Base-by-base conservation (phyloP, 2,888 invertebrate species). In the Malthinus flaveolus region DNA sequence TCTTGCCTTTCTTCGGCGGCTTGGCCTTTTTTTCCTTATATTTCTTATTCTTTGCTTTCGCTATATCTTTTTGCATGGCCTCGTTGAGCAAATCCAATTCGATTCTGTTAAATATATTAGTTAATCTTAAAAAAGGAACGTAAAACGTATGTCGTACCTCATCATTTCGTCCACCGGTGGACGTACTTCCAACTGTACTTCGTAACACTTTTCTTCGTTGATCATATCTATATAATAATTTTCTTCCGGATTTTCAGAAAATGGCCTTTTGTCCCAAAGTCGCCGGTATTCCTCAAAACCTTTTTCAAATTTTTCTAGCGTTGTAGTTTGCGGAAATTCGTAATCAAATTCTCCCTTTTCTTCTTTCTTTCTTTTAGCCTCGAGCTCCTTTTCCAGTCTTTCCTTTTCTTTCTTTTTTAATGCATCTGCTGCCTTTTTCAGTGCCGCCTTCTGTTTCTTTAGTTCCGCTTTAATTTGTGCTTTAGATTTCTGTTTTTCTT, bases 121-220 rank as follows among this genome's bases (percentile, higher is more conserved):
- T 15, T 10, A 23, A n/a, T 10, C 4, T 44, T 7, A 37, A n/a
- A n/a, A 37, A 37, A 37, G 39, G 1, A 37, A 37, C 10, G 10
- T 11, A 37, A 10, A 37, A n/a, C n/a, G n/a, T 54, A 83, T 86
- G 66, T 71, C 82, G 76, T 82, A 61, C 67, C 81, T 80, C 87
- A 88, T 87, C 66, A 84, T 69, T 66, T 86, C 85, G 71, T 92
- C 92, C 0, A 91, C 89, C 45, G 86, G 80, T 34, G 82, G 78
- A n/a, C 90, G 80, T 32, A 90, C 79, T 70, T 90, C 83, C 31
- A 85, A 67, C 54, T 90, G 86, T 50, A 88, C 80, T 62, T 88
- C 84, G 56, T 83, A 78, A 62, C 86, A 84, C 63, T 87, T 85
- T 61, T 86, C 82, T 65, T 87, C 86, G 7, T 84, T 84, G 36